These are phyloP conservation scores for Sisor rabdophorus DNA, from an alignment of 2,113 vertebrate genomes.

Conservation along the genomic window DNA sequence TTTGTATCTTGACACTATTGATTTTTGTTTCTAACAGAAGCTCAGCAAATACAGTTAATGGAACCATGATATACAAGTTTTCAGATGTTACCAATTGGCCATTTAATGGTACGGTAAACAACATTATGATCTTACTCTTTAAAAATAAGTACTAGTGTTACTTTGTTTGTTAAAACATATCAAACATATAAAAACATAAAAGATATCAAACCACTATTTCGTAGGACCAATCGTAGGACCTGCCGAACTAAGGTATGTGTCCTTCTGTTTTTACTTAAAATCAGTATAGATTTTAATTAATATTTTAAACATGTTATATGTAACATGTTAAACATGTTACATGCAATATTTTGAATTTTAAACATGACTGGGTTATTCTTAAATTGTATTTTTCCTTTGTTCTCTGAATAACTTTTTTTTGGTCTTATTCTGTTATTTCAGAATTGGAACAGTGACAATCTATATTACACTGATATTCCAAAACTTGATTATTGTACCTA, in stretches of 20 bases:
- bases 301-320: background rate
- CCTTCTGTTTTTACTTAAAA: background rate
- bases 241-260: background rate
- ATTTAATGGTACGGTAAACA: background rate
- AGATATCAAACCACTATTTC: too few species aligned
- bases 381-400: too few species aligned
- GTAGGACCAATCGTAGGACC: background rate
- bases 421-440: background rate
- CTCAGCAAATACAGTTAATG: conserved; percentile 3
- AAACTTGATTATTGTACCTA: background rate
- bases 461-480: background rate
- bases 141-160: background rate
- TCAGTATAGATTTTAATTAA: background rate
- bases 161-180: too few species aligned
- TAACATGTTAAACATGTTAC: background rate
- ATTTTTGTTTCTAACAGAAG: background rate
- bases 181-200: too few species aligned
- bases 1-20: background rate
- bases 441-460: background rate
- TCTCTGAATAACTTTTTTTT: background rate
- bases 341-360: background rate
- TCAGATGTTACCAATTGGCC: background rate
- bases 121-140: background rate
- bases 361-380: background rate
- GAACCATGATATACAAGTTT: background rate